Evolutionary conservation across 2,888 invertebrate genomes (phyloP), one percentile per base, ranked within the genome.

Genomic region (Carabus problematicus): DNA sequence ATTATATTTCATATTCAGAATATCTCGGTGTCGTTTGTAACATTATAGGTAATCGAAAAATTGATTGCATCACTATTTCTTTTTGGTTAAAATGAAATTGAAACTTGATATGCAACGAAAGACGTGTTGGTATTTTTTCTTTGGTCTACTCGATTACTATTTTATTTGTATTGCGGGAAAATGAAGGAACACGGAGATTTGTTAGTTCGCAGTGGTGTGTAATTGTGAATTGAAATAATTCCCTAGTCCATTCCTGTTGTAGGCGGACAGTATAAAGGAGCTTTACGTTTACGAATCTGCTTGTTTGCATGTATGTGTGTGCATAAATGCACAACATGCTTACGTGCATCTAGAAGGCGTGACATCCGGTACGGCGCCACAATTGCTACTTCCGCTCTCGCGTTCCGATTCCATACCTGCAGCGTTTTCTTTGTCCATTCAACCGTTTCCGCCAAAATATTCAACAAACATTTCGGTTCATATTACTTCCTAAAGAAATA

Each of bases 311-410:
- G 54, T 29, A 41, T 40, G 52, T 52, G 52, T 62, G 60, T 60
- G 60, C 19, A 40, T 54, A 40, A 12, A 59, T 59, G 18, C 59
- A 59, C 18, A 59, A 14, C 12, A 56, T 56, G 40, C 12, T 47
- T 55, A 59, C 47, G 58, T 42, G 47, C 58, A 66, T 64, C 66
- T 59, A 8, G 40, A 49, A 66, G 66, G 66, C 66, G 66, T 66
- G 66, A 66, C 66, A 56, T 66, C 66, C 66, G 66, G 58, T 66
- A 14, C 14, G 66, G 66, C 66, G 66, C 66, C 66, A 49, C 66
- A 66, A 66, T 66, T 16, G 58, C 41, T 40, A 49, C 42, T 66
- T 66, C 66, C 66, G 58, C 18, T 66, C 66, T 39, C 66, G 59
- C 59, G 66, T 43, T 66, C 66, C 47, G 45, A 18, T 66, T 66